Conservation (phyloP, 2,113 vertebrate genomes). For the Xiphias gladius region DNA sequence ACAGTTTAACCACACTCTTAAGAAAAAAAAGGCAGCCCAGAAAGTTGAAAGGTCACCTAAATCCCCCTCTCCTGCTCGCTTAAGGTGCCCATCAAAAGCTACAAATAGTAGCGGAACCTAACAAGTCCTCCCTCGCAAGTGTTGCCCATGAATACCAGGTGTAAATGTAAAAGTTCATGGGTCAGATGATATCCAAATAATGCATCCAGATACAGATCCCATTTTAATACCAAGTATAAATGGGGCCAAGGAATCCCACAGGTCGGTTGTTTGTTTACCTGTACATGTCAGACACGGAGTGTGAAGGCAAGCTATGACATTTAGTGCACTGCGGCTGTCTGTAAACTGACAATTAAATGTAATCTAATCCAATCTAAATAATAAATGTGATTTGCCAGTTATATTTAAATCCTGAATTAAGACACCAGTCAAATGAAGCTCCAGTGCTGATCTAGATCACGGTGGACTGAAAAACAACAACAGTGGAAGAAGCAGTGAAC, state of each 20-base stretch:
- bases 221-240: background rate
- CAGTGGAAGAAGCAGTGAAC: constrained; percentile 14
- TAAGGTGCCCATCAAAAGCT: no score
- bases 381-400: background rate
- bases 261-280: background rate
- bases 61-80: no score
- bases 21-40: no score
- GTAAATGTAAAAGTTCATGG: background rate
- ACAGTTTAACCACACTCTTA: no score
- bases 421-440: constrained; percentile 5
- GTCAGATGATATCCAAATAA: no score
- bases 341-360: background rate
- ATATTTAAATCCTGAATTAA: constrained; percentile 28
- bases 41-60: no score
- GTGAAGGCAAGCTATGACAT: background rate
- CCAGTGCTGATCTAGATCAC: background rate
- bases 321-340: background rate
- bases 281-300: background rate
- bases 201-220: background rate
- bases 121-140: no score
- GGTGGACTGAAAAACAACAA: constrained; percentile 6
- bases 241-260: background rate
- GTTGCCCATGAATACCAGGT: no score
- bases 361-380: background rate
- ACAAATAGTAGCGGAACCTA: no score